Evolutionary conservation across 2,797 vertebrate species (phyloP), one percentile per base, ranked within the genome.

Genomic region (Enteromius trimaculatus): DNA sequence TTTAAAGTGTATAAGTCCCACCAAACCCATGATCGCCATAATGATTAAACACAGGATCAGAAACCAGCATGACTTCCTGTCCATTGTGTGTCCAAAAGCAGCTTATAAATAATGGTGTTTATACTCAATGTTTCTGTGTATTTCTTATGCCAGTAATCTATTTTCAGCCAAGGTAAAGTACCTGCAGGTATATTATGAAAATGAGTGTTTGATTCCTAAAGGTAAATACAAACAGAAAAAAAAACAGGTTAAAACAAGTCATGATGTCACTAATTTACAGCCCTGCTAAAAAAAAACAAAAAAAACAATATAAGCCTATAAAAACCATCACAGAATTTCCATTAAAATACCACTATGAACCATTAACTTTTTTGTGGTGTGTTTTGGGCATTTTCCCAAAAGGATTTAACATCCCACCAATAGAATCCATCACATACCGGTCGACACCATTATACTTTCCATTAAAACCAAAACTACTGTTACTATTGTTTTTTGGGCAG

Each of bases 161-260:
- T 39, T 34, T 79, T 71, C 9, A 31, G 26, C 26, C n/a, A 1
- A 51, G 31, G 1, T 29, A 17, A 68, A 21, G 21, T 2, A 11
- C 69, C 19, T 51, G 44, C 11, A 1, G 51, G 77, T 26, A 26
- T 60, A 49, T 49, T 21, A 51, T 51, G 7, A 42, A 7, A 21
- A 26, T 19, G 39, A 9, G 2, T 10, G 21, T 37, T 19, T 37
- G n/a, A 4, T 34, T 69, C 71, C 39, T 60, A 47, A 71, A 72
- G 42, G 7, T 70, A 44, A 70, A 80, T 14, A 37, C 6, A 17
- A 65, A 80, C 19, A 62, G 79, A 80, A 23, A 47, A 29, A n/a
- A 29, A 62, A 55, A 31, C 7, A n/a, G 53, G 21, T 55, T 8
- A 55, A 29, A 39, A 71, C 68, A 17, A 47, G 16, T 71, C 16